Evolutionary conservation across 2,113 vertebrate genomes (phyloP), one percentile per base, ranked within the genome.

Genomic region (Dipodomys merriami): DNA sequence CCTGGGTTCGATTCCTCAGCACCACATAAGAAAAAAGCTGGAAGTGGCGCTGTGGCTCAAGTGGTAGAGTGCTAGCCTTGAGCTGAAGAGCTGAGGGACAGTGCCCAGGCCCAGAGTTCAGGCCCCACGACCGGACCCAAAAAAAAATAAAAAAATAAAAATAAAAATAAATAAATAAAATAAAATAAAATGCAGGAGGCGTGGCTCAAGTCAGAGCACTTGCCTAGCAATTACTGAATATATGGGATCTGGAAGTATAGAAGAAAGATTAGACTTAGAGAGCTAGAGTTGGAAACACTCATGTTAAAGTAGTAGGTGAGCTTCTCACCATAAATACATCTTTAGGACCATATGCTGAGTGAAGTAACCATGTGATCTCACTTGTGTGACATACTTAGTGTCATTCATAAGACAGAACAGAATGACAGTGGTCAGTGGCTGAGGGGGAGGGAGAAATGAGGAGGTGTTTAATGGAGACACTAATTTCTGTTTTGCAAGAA

Each of bases 331-430:
- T 7, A 4, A 8, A 2, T 33, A 15, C 67, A 62, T 16, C 64
- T 57, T 77, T 46, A 72, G 35, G 29, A 29, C n/a, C 15, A 74
- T 60, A 33, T 23, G 15, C 78, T 65, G 74, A 53, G 30, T 62
- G 91, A 93, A 90, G 71, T 6, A 67, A 67, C 33, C 53, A 39
- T 39, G 2, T 25, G 20, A 25, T 35, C 44, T 49, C 39, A 76
- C 9, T 33, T 29, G 12, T 4, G 12, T 73, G 46, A 91, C 33
- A 69, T 23, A 30, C 69, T 18, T 39, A 29, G 20, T 67, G 3
- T 27, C 23, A 46, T 76, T 80, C 18, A 35, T n/a, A 85, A 86
- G 80, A 76, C 46, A 71, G 33, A 57, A 57, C 90, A 81, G 30
- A 53, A 71, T 46, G 39, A 65, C 72, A 64, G 57, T 60, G 29